Base-by-base conservation (phyloP, 2,888 invertebrate species). In the Vesta saturnalis region DNA sequence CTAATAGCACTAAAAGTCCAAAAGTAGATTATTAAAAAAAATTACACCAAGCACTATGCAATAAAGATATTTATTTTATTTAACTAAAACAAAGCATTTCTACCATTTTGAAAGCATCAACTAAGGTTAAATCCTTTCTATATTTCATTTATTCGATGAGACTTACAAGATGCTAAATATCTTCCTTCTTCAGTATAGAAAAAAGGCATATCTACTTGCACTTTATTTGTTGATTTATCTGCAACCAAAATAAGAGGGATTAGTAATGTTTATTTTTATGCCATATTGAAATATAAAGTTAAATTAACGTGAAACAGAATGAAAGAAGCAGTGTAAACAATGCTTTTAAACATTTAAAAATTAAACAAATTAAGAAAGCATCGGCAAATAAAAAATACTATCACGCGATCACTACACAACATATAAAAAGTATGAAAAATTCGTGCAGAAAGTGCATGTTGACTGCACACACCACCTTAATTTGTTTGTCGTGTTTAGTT, bases 161-260 rank as follows among this genome's bases (percentile, higher is more conserved):
- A 68, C 69, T 92, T 88, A 94, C 94, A 92, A 80, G 91, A 90
- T 56, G 95, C 94, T 77, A 95, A 88, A 83, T 95, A 95, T 85
- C 92, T 92, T 79, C 95, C 94, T 84, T 95, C 94, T 80, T 95
- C 94, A 56, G 94, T 92, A 81, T 91, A 91, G 85, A 95, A 94
- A 82, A 92, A 90, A 75, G 94, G 93, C 87, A 93, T 92, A 83
- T 92, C 91, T 82, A 85, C 81, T 77, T 89, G 89, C 74, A 86
- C 86, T 76, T 88, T 87, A 62, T 77, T 79, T 47, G 73, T 64
- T 16, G 70, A 68, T 67, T 76, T 78, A 77, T 81, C 85, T 85
- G 84, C 35, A 84, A 84, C 80, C 77, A 82, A 80, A 77, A 66
- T 74, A 64, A 62, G 64, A 8, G 15, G 22, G 15, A 30, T 61